A percentile compares a stretch with the other conserved stretches of the same genome.
Evolutionary conservation across 2,113 vertebrate species (phyloP).

Genomic region (Callionymus lyra): DNA sequence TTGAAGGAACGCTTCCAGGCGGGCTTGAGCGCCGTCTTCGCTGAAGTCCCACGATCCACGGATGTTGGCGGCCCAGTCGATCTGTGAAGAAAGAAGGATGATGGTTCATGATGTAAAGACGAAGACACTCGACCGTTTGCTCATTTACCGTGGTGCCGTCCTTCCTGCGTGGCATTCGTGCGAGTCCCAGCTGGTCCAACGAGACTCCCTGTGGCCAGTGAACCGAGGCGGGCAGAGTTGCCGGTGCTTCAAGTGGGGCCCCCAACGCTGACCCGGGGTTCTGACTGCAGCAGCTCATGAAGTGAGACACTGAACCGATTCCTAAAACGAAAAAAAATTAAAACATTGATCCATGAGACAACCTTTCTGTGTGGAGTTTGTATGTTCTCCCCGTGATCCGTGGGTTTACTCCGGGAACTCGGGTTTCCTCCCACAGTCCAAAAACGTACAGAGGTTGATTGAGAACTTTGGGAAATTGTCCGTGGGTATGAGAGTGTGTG

Average conservation of each 20-base stretch:
- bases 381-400: too few relatives aligned
- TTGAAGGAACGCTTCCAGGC: constrained; percentile 50
- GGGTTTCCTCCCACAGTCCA: too few relatives aligned
- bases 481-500: too few relatives aligned
- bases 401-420: too few relatives aligned
- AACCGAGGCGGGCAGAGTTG: constrained; percentile 46
- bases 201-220: constrained; percentile 45
- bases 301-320: constrained; percentile 67
- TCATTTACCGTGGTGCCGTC: constrained; percentile 58
- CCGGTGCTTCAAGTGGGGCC: constrained; percentile 46
- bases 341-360: too few relatives aligned
- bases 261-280: constrained; percentile 44
- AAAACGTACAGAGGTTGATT: too few relatives aligned
- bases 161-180: constrained; percentile 64
- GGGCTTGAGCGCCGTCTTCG: constrained; percentile 57
- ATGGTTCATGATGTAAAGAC: too few relatives aligned
- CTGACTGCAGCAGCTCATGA: constrained; percentile 61
- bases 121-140: not conserved
- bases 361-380: too few relatives aligned
- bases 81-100: constrained; percentile 26
- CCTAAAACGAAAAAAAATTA: too few relatives aligned
- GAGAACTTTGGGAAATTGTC: too few relatives aligned
- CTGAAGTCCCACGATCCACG: constrained; percentile 63
- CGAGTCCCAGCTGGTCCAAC: constrained; percentile 46
- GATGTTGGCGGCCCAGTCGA: constrained; percentile 67